These are phyloP conservation scores for Episyrphus balteatus DNA, from an alignment of 1,140 invertebrate genomes.

Conservation along the genomic window DNA sequence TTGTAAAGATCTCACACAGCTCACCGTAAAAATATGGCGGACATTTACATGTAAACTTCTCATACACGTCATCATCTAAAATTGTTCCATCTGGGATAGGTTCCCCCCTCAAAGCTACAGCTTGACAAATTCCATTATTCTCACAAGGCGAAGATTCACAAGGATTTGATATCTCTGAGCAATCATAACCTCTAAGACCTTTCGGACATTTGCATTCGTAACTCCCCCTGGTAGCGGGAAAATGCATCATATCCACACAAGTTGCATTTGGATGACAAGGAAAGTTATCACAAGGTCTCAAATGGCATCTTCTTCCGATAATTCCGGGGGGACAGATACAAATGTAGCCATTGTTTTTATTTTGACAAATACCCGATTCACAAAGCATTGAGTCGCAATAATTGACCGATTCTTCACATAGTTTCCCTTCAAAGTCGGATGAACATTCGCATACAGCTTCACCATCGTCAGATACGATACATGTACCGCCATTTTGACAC, in stretches of 20 bases:
- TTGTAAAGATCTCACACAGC: slow-evolving; percentile 37
- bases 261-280: slow-evolving; percentile 42
- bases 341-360: slow-evolving; percentile 39
- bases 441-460: slow-evolving; percentile 44
- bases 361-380: slow-evolving; percentile 45
- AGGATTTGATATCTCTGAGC: slow-evolving; percentile 40
- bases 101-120: no score
- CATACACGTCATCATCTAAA: slow-evolving; percentile 14
- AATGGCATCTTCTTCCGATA: slow-evolving; percentile 43
- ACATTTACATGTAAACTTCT: slow-evolving; percentile 37
- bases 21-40: slow-evolving; percentile 29
- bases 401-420: slow-evolving; percentile 38
- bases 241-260: slow-evolving; percentile 40
- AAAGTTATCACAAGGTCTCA: slow-evolving; percentile 43
- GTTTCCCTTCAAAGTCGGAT: slow-evolving; percentile 36
- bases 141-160: slow-evolving; percentile 43
- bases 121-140: slow-evolving; percentile 42
- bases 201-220: slow-evolving; percentile 43
- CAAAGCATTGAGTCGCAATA: slow-evolving; percentile 41
- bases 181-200: slow-evolving; percentile 40
- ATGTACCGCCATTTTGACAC: slow-evolving; percentile 41
- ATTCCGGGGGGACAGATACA: slow-evolving; percentile 50
- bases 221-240: slow-evolving; percentile 30
- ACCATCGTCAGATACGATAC: slow-evolving; percentile 32
- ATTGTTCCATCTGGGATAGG: background rate